Percentiles rank a stretch among this genome's conserved stretches.
These are phyloP conservation scores for Harpagifer antarcticus DNA, from an alignment of 2,797 vertebrate genomes.

Conservation along the genomic window DNA sequence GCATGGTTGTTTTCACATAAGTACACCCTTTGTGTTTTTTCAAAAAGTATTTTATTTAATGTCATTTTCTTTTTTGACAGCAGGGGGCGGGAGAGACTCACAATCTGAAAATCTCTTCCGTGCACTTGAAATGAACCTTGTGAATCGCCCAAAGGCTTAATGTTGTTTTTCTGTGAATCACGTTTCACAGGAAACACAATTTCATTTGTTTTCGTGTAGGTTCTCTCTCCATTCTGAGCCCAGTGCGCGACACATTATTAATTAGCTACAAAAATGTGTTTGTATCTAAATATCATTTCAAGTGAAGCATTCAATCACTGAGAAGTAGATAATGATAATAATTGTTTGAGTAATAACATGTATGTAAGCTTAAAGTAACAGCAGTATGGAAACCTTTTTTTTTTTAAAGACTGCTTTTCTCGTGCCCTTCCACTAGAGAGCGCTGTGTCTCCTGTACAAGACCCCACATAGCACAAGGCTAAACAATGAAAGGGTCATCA, in stretches of 20 bases:
- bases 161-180: conserved; percentile 68
- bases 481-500: not conserved
- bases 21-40: not conserved
- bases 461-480: not conserved
- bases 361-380: not conserved
- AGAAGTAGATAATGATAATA: no score
- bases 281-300: not conserved
- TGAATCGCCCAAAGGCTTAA: conserved; percentile 50
- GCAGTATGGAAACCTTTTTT: not conserved
- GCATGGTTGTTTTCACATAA: not conserved
- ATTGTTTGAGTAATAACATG: no score
- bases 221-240: conserved; percentile 20
- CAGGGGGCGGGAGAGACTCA: conserved; percentile 62
- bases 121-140: conserved; percentile 75
- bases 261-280: conserved; percentile 46
- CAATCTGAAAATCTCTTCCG: conserved; percentile 17
- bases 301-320: not conserved
- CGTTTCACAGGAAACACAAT: conserved; percentile 60
- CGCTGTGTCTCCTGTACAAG: conserved; percentile 37
- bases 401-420: conserved; percentile 38
- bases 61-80: conserved; percentile 41
- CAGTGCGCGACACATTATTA: conserved; percentile 40
- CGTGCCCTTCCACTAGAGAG: conserved; percentile 58
- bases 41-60: not conserved
- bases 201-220: conserved; percentile 47